Evolutionary conservation across 37 sponge, comb jelly and placozoan species (phyloP), one percentile per base, ranked within the genome.

Genomic region (Crambe crambe): DNA sequence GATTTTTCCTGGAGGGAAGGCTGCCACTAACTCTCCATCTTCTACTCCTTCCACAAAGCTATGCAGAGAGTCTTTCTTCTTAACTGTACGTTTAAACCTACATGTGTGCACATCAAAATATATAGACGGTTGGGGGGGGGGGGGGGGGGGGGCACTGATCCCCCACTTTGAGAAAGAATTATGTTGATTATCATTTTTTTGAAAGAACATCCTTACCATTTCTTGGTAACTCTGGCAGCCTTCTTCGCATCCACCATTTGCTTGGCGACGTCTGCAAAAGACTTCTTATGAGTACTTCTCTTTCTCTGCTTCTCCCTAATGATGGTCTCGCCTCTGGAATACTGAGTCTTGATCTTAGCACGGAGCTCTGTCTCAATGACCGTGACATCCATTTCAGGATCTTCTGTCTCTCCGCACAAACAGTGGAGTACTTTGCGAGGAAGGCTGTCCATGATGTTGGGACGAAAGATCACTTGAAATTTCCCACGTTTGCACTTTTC

Each of bases 1-100:
- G 21, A 81, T 61, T 29, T n/a, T 30, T 21, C 82, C 82, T 4
- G 82, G 82, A 42, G 82, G 64, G 38, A 81, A 81, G 64, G 64
- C 32, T 15, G 82, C 72, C n/a, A 81, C 35, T 34, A 34, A 29
- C 35, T 81, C 64, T 25, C 73, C 67, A 4, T 59, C 12, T 4
- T 56, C 60, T 3, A 81, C 54, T 20, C 31, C 41, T 3, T 81
- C 20, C 27, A 81, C 62, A 37, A 76, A 60, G 62, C 54, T 9
- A 56, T 76, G 76, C 15, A 60, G 62, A 1, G 42, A 35, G 12
- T 60, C 76, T 37, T 41, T 58, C 23, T 23, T 23, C 70, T 41
- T 41, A 10, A 5, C 30, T 10, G 63, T n/a, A 26, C 8, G n/a
- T n/a, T n/a, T n/a, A n/a, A n/a, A n/a, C n/a, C 10, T 18, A 54